Evolutionary conservation across 2,113 vertebrate species (phyloP), one percentile per base, ranked within the genome.

Genomic region (Malaclemys terrapin): DNA sequence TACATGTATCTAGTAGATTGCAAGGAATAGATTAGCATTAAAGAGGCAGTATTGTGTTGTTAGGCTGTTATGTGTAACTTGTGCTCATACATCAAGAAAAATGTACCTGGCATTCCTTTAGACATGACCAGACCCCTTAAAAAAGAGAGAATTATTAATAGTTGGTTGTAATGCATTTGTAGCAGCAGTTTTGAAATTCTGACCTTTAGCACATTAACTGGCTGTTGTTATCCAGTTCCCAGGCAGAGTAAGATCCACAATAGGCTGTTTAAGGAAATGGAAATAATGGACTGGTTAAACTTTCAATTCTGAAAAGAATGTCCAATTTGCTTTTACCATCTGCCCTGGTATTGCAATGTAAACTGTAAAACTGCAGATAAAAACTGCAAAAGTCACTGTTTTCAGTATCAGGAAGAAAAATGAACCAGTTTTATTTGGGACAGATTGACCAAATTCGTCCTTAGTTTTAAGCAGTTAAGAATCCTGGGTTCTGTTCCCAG

Each of bases 1-100:
- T 98, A 98, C 98, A 99, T 98, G 98, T 98, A 99, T 99, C 98
- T 99, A 98, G 98, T 98, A 99, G 98, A 98, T 99, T 99, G 98
- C 98, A 98, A 98, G 98, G 98, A 98, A 98, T 99, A 99, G 98
- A 99, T 99, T 98, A 99, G 98, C 98, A 99, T 98, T 99, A 98
- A 99, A 98, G 98, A 99, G 98, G 98, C 98, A 98, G 98, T 98
- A 98, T 98, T 98, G 98, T 98, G 98, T 98, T 99, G 98, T 99
- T 98, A 98, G 98, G 98, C 98, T 98, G 98, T 98, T 98, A 98
- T 98, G 96, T 98, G 98, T 99, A 98, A 98, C 98, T 98, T 98
- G 98, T 98, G 98, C 98, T 98, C 98, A 98, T 98, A 98, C 98
- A 99, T 98, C 98, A 98, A 98, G 98, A 98, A 98, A 98, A 98